phyloP scores from a whole-genome alignment of 2,113 vertebrate genomes.

The Macrotis lagotis region DNA sequence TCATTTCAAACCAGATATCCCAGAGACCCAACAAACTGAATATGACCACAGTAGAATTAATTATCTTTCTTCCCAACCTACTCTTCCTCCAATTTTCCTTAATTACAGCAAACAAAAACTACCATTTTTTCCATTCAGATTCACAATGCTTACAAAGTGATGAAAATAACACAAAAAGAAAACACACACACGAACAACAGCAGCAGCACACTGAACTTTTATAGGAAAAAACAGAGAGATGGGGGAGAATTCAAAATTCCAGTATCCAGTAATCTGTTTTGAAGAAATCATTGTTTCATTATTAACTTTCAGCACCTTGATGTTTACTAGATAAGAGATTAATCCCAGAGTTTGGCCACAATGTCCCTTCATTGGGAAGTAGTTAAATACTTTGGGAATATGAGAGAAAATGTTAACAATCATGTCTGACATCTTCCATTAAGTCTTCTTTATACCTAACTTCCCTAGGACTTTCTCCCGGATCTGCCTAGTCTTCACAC shows the following conservation, averaged over 20 bases:
- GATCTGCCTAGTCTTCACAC: conserved; percentile 40
- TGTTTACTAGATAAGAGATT: background rate
- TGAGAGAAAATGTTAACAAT: background rate
- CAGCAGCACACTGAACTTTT: background rate
- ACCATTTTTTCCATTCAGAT: background rate
- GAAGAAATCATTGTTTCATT: background rate
- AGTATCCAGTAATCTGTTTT: background rate
- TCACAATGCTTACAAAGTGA: background rate
- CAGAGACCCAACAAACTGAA: background rate
- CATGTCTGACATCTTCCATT: background rate
- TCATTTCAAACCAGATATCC: background rate
- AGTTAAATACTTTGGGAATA: background rate
- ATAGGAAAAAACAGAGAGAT: background rate
- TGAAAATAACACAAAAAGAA: background rate
- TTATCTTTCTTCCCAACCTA: background rate
- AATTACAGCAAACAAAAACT: background rate
- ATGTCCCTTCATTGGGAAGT: background rate
- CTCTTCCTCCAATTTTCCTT: background rate
- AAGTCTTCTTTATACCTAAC: background rate
- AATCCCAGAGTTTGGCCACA: background rate
- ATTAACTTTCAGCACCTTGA: background rate
- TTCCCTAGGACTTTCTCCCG: background rate
- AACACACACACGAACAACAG: background rate
- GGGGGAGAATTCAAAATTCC: background rate
- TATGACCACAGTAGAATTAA: background rate